Percentiles rank a stretch among this genome's conserved stretches.
Conservation (phyloP, 2,113 vertebrate genomes). For the Psophia crepitans region DNA sequence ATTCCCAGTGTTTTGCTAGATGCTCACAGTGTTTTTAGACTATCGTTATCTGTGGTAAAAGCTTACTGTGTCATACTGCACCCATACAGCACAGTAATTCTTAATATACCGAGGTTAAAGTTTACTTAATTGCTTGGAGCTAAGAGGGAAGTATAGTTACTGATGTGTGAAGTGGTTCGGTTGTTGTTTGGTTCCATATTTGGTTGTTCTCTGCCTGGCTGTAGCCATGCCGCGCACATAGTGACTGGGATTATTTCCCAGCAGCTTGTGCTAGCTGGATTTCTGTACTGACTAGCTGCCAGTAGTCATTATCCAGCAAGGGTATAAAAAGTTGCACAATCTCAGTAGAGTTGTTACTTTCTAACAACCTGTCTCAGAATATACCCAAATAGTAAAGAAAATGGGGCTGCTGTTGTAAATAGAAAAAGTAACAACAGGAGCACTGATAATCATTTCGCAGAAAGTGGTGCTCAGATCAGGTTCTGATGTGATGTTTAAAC, state of each 20-base stretch:
- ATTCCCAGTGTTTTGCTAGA: constrained; percentile 36
- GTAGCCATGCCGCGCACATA: neutral
- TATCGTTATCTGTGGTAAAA: neutral
- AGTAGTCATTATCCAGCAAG: neutral
- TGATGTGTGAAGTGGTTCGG: neutral
- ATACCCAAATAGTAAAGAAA: neutral
- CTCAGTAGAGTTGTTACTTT: neutral
- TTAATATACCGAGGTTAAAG: neutral
- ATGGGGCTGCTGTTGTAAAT: neutral
- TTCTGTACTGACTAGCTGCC: constrained; percentile 9
- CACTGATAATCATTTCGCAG: neutral
- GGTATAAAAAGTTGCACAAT: neutral
- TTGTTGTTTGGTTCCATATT: neutral
- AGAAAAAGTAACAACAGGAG: neutral
- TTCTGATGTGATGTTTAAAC: neutral
- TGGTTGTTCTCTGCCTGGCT: neutral
- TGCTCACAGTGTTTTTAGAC: neutral
- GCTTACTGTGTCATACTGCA: neutral
- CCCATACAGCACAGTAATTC: neutral
- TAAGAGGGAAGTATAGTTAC: neutral
- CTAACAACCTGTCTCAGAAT: neutral
- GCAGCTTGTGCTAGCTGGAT: neutral
- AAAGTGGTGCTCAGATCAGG: neutral
- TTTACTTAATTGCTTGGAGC: neutral
- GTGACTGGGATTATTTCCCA: neutral